A percentile compares a stretch with the other conserved stretches of the same genome.
Evolutionary conservation across 2,113 vertebrate genomes (phyloP).

Genomic region (Ophthalmolycus amberensis): DNA sequence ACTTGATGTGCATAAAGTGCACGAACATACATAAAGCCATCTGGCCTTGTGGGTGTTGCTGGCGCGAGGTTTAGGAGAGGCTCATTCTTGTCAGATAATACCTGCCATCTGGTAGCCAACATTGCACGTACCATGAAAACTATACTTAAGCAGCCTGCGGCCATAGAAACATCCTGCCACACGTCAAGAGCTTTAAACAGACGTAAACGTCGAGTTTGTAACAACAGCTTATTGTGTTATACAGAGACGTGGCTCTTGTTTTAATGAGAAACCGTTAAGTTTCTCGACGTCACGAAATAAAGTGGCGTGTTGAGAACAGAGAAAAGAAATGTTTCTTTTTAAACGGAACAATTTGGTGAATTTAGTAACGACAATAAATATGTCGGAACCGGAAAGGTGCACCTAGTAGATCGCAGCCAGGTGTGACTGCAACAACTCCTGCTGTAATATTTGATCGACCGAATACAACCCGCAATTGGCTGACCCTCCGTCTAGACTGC

Average conservation of each 20-base stretch:
- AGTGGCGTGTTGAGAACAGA: not conserved
- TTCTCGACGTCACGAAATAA: not conserved
- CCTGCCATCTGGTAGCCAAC: not conserved
- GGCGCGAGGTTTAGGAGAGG: not conserved
- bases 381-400: not conserved
- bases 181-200: not conserved
- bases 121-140: not conserved
- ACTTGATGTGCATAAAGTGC: not conserved
- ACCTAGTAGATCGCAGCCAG: too few species aligned
- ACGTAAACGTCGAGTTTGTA: too few species aligned
- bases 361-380: not conserved
- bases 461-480: too few species aligned
- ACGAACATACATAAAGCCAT: not conserved
- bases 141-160: too few species aligned
- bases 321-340: not conserved
- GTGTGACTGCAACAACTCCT: too few species aligned
- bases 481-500: too few species aligned
- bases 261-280: not conserved
- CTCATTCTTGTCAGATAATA: conserved; percentile 7
- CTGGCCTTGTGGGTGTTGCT: not conserved
- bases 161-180: not conserved
- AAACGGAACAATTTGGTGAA: not conserved
- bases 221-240: too few species aligned
- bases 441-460: too few species aligned
- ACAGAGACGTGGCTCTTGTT: not conserved